Evolutionary conservation across 1,140 invertebrate species (phyloP).

Genomic region (Metaphire vulgaris): DNA sequence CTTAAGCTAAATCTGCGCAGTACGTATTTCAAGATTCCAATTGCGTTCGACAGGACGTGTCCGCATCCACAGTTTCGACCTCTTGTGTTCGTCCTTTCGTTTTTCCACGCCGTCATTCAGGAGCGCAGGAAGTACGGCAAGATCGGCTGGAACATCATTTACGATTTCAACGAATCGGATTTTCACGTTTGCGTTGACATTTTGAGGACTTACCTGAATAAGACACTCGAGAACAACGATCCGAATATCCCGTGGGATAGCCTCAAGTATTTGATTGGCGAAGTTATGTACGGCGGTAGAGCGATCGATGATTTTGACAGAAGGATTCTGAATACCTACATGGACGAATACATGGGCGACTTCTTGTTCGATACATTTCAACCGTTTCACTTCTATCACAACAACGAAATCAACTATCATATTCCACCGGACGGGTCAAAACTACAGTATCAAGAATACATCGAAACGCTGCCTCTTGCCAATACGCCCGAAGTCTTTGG

Average conservation of each 20-base stretch:
- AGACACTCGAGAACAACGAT: slow-evolving; percentile 59
- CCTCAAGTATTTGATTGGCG: slow-evolving; percentile 82
- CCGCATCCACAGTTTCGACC: slow-evolving; percentile 55
- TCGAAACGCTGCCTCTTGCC: slow-evolving; percentile 47
- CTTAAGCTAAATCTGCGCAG: slow-evolving; percentile 55
- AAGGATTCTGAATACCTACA: slow-evolving; percentile 73
- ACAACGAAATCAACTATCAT: slow-evolving; percentile 67
- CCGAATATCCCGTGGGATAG: slow-evolving; percentile 72
- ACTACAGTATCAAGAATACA: slow-evolving; percentile 54
- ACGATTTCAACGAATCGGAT: slow-evolving; percentile 87
- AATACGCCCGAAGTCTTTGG: slow-evolving; percentile 54
- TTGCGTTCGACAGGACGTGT: slow-evolving; percentile 52
- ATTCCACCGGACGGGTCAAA: slow-evolving; percentile 66
- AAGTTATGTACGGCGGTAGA: slow-evolving; percentile 86
- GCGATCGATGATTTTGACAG: slow-evolving; percentile 83
- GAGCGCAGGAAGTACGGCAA: slow-evolving; percentile 80
- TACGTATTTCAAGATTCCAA: slow-evolving; percentile 56
- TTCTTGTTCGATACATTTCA: slow-evolving; percentile 82
- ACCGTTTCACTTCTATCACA: slow-evolving; percentile 77
- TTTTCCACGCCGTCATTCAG: slow-evolving; percentile 70
- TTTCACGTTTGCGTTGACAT: slow-evolving; percentile 78
- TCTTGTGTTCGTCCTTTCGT: slow-evolving; percentile 35
- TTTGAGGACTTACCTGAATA: slow-evolving; percentile 71
- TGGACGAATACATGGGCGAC: slow-evolving; percentile 87
- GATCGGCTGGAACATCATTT: slow-evolving; percentile 85